These are phyloP conservation scores for Flexamia atlantica DNA, from an alignment of 2,888 invertebrate species.

Conservation along the genomic window DNA sequence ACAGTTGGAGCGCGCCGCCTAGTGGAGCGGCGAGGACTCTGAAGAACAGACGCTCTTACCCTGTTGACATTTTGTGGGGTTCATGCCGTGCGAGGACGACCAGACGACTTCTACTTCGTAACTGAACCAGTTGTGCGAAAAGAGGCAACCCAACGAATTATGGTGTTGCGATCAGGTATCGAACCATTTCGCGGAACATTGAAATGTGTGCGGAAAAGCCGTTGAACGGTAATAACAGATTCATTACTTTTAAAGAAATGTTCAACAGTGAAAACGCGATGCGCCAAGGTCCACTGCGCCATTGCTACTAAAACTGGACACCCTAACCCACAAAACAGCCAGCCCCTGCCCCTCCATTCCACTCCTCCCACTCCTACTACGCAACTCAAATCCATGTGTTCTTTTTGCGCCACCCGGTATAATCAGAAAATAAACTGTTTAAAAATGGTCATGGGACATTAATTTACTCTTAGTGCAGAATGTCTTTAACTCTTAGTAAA, in stretches of 20 bases:
- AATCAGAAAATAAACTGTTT: neutral
- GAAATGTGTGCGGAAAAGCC: constrained; percentile 22
- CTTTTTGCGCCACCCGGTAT: constrained; percentile 30
- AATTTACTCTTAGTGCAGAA: too few species aligned
- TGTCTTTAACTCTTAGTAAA: too few species aligned
- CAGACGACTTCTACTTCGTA: constrained; percentile 37
- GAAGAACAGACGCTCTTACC: constrained; percentile 47
- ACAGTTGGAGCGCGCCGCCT: constrained; percentile 30
- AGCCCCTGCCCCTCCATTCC: too few species aligned
- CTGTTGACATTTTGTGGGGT: constrained; percentile 49
- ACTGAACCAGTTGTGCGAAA: constrained; percentile 44
- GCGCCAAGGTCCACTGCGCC: too few species aligned
- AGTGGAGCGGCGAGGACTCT: constrained; percentile 53
- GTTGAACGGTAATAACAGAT: too few species aligned
- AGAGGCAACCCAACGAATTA: constrained; percentile 19
- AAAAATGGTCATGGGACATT: too few species aligned
- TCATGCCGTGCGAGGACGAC: constrained; percentile 3
- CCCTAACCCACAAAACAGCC: too few species aligned
- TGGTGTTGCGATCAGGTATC: constrained; percentile 33
- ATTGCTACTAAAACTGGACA: too few species aligned
- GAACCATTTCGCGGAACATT: constrained; percentile 28
- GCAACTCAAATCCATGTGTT: too few species aligned
- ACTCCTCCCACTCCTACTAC: too few species aligned
- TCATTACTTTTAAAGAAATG: too few species aligned
- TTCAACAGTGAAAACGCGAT: too few species aligned